These are phyloP conservation scores for Esperia sulphurella DNA, from an alignment of 2,888 invertebrate species.

Conservation along the genomic window DNA sequence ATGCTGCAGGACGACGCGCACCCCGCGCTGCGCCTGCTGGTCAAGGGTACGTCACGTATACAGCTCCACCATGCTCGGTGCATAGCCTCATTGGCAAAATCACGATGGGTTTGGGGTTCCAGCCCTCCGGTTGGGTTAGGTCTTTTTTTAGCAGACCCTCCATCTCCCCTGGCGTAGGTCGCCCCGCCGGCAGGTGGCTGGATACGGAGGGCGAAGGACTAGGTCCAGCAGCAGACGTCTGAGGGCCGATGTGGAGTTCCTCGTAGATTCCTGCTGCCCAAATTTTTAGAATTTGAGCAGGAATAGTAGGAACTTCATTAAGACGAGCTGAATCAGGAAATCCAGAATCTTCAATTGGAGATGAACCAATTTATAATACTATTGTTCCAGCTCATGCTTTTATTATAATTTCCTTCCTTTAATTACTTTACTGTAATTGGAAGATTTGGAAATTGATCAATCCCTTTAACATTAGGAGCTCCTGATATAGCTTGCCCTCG, in stretches of 20 bases:
- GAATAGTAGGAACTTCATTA: slow-evolving; percentile 84
- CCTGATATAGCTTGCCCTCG: slow-evolving; percentile 91
- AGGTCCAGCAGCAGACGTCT: too few relatives aligned
- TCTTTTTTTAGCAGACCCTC: too few relatives aligned
- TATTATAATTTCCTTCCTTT: slow-evolving; percentile 89
- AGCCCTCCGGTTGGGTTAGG: too few relatives aligned
- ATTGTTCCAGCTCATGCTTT: slow-evolving; percentile 90
- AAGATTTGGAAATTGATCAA: slow-evolving; percentile 90
- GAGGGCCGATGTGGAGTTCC: too few relatives aligned
- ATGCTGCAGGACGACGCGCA: slow-evolving; percentile 68
- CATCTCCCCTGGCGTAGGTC: too few relatives aligned
- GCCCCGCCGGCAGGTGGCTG: too few relatives aligned
- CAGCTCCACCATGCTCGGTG: not conserved
- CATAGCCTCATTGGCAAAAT: not conserved
- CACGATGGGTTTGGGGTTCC: too few relatives aligned
- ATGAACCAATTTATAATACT: slow-evolving; percentile 88
- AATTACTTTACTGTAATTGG: slow-evolving; percentile 87
- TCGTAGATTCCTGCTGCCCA: too few relatives aligned
- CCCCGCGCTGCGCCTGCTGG: slow-evolving; percentile 79
- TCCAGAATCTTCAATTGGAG: slow-evolving; percentile 82
- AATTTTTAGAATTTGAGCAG: slow-evolving; percentile 82
- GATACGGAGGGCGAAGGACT: too few relatives aligned
- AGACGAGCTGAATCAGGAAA: slow-evolving; percentile 86
- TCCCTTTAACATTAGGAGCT: slow-evolving; percentile 86
- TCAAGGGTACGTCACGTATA: slow-evolving; percentile 76